Evolutionary conservation across 2,888 invertebrate genomes (phyloP), one percentile per base, ranked within the genome.

Genomic region (Sympetrum striolatum): DNA sequence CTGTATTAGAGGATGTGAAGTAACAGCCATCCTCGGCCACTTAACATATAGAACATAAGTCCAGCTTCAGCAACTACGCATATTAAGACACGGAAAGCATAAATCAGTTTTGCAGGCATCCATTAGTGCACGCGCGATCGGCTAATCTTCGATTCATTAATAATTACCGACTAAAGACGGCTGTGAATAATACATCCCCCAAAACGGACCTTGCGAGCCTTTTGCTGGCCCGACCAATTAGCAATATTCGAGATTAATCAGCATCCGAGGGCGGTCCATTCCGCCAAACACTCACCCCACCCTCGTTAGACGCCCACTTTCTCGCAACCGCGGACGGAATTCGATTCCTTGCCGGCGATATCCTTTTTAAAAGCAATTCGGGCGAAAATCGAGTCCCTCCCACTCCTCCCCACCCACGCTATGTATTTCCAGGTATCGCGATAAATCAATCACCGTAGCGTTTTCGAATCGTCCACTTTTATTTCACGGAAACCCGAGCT

Each of bases 301-400:
- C 37, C 58, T 60, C 60, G 60, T 86, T 86, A 60, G 86, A 86
- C 37, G 31, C 60, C 86, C 37, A 60, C 86, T 86, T 86, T 86
- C 86, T 60, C 73, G 86, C 37, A 58, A 86, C 86, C 86, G 60
- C 86, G 22, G 39, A 31, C 25, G 35, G 37, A 86, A 86, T 86
- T 39, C 60, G 60, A 86, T 86, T 64, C 35, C 60, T 60, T 60
- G 60, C 39, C 14, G 22, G 53, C 25, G 35, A 22, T 37, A 37
- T 39, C 37, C 86, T 86, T 48, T 82, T 60, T 60, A 60, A 86
- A 86, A 60, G 22, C 60, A 86, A 86, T 86, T 86, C 53, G 35
- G 31, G 60, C 31, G 60, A 64, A 60, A 25, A 37, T 37, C n/a
- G n/a, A 39, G 35, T 35, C 37, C 31, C 35, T 2, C 31, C 58